Evolutionary conservation across 2,888 invertebrate species (phyloP).

Genomic region (Drosophila meridionalis): DNA sequence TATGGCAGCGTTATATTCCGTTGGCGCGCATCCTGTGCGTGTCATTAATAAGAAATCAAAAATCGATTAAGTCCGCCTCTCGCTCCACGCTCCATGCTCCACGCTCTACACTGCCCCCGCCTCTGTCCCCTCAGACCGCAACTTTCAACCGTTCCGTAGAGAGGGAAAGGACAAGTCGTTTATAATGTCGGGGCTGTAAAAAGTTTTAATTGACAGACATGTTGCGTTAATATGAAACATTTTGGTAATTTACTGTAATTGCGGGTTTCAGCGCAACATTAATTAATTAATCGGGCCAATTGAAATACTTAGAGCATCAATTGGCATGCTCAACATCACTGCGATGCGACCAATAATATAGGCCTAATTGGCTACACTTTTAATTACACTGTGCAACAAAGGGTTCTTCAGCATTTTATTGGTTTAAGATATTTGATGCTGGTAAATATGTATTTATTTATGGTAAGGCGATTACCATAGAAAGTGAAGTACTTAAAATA

Average conservation of each 20-base stretch:
- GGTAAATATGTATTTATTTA: not conserved
- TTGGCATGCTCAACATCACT: conserved; percentile 23
- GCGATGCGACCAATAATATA: conserved; percentile 7
- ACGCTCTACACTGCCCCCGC: not conserved
- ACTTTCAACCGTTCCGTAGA: conserved; percentile 14
- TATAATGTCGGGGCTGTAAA: conserved; percentile 22
- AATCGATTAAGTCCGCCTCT: conserved; percentile 64
- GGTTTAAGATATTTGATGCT: not conserved
- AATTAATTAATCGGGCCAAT: conserved; percentile 50
- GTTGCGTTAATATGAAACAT: conserved; percentile 50
- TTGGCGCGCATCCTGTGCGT: conserved; percentile 34
- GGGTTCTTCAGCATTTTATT: not conserved
- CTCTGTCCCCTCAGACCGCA: not conserved
- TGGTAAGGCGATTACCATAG: not conserved
- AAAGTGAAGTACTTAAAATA: not conserved
- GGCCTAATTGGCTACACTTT: conserved; percentile 12
- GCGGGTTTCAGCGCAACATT: conserved; percentile 40
- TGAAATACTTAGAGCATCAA: conserved; percentile 48
- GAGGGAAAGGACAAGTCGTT: conserved; percentile 1
- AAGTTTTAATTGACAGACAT: conserved; percentile 60
- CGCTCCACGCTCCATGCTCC: not conserved
- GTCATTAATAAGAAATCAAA: conserved; percentile 75
- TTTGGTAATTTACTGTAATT: conserved; percentile 44
- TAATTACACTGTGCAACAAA: conserved; percentile 28
- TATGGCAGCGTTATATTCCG: conserved; percentile 21